phyloP scores from a whole-genome alignment of 2,113 vertebrate species.

The Pelobates fuscus region DNA sequence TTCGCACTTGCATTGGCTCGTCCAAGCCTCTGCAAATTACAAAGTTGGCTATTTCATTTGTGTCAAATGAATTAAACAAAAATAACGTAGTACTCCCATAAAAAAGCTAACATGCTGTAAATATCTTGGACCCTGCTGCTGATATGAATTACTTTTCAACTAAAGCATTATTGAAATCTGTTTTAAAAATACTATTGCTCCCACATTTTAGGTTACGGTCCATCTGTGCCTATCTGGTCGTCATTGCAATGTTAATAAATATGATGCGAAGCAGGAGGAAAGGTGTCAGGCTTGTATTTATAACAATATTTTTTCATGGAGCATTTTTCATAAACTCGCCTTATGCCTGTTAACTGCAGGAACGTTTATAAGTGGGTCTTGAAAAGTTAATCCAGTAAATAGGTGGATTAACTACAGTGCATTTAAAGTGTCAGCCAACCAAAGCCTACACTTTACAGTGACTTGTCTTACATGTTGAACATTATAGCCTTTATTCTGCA shows the following conservation, averaged over 20 bases:
- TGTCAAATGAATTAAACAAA: conserved; percentile 52
- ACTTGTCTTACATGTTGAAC: background rate
- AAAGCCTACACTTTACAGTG: conserved; percentile 29
- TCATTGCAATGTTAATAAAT: conserved; percentile 50
- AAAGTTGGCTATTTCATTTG: conserved; percentile 48
- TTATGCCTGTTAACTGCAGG: conserved; percentile 39
- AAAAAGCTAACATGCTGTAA: conserved; percentile 51
- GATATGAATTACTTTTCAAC: conserved; percentile 42
- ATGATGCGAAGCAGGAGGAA: conserved; percentile 45
- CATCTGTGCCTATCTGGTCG: conserved; percentile 48
- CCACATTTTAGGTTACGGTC: conserved; percentile 49
- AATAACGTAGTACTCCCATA: conserved; percentile 48
- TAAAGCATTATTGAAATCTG: conserved; percentile 47
- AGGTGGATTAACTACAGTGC: conserved; percentile 28
- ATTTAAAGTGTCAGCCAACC: conserved; percentile 33
- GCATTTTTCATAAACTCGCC: conserved; percentile 24
- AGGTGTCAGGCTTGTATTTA: conserved; percentile 47
- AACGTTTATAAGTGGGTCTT: conserved; percentile 42
- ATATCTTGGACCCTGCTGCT: conserved; percentile 43
- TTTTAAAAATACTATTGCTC: conserved; percentile 48
- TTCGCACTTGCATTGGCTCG: conserved; percentile 35
- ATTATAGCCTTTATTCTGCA: background rate
- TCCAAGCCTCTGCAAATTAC: conserved; percentile 38
- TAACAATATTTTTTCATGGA: conserved; percentile 41
- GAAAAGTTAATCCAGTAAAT: conserved; percentile 44